These are phyloP conservation scores for Stratiolaelaps scimitus DNA, from an alignment of 1,140 invertebrate species.

Conservation along the genomic window DNA sequence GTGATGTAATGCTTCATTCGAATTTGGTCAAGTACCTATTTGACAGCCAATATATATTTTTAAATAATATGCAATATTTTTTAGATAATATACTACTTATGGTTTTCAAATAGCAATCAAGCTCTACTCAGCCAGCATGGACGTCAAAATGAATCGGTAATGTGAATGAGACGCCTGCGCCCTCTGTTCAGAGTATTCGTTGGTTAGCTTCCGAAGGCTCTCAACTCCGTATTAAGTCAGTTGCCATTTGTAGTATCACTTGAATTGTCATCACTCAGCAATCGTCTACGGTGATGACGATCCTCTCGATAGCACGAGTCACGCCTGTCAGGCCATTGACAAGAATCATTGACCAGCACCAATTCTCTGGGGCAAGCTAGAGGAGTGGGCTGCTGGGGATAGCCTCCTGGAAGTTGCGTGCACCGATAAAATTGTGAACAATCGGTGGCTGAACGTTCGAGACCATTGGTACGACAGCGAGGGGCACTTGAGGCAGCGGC, in stretches of 20 bases:
- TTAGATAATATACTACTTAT: too few relatives aligned
- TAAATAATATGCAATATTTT: too few relatives aligned
- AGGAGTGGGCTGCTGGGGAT: not conserved
- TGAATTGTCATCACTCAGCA: not conserved
- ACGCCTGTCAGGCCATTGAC: not conserved
- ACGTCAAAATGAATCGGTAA: too few relatives aligned
- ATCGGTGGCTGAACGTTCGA: not conserved
- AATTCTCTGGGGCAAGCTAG: conserved; percentile 3
- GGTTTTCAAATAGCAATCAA: too few relatives aligned
- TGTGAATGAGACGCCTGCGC: too few relatives aligned
- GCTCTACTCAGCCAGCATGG: too few relatives aligned
- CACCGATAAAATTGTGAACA: conserved; percentile 9
- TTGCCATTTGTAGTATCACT: not conserved
- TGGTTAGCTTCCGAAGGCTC: too few relatives aligned
- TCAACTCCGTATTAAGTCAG: too few relatives aligned
- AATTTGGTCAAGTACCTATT: too few relatives aligned
- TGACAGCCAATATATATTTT: too few relatives aligned
- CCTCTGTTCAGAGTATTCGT: too few relatives aligned
- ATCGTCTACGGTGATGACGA: not conserved
- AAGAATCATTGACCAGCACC: not conserved
- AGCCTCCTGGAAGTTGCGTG: not conserved
- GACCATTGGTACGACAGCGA: not conserved
- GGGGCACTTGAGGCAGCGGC: not conserved
- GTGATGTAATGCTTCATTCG: too few relatives aligned
- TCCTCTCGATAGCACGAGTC: conserved; percentile 7